Percentiles rank a stretch among this genome's conserved stretches.
phyloP scores from a whole-genome alignment of 2,888 invertebrate species.

The Diarsia brunnea region DNA sequence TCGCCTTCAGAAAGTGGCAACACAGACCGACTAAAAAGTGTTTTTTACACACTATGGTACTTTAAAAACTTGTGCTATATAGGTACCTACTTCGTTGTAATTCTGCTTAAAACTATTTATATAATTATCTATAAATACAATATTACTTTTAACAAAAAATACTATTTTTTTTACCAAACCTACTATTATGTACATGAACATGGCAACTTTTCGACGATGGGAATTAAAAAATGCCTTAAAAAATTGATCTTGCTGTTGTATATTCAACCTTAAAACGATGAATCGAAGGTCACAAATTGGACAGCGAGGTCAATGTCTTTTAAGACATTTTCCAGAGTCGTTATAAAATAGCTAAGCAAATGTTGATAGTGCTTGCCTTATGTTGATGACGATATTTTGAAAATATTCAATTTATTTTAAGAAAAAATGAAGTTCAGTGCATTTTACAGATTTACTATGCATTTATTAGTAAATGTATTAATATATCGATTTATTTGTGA shows the following conservation, averaged over 20 bases:
- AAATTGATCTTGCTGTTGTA: neutral
- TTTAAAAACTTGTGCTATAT: conserved; percentile 38
- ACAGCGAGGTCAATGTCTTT: neutral
- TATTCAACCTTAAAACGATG: neutral
- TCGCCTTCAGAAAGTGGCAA: neutral
- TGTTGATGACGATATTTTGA: neutral
- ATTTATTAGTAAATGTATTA: neutral
- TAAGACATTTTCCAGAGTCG: neutral
- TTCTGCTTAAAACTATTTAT: conserved; percentile 31
- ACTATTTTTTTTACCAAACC: conserved; percentile 28
- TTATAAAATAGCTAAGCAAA: conserved; percentile 41
- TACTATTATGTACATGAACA: conserved; percentile 48
- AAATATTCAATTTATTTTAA: neutral
- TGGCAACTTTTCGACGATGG: conserved; percentile 35
- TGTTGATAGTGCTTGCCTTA: conserved; percentile 25
- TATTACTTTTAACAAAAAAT: conserved; percentile 45
- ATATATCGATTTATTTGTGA: neutral
- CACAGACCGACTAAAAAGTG: neutral
- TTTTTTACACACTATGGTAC: conserved; percentile 17
- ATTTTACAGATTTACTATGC: conserved; percentile 10
- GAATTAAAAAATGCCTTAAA: neutral
- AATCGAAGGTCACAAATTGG: accelerated
- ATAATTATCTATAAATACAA: conserved; percentile 12
- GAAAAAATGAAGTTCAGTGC: conserved; percentile 40
- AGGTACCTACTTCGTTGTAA: conserved; percentile 60